Evolutionary conservation across 1,140 invertebrate species (phyloP), one percentile per base, ranked within the genome.

Genomic region (Orius insidiosus): DNA sequence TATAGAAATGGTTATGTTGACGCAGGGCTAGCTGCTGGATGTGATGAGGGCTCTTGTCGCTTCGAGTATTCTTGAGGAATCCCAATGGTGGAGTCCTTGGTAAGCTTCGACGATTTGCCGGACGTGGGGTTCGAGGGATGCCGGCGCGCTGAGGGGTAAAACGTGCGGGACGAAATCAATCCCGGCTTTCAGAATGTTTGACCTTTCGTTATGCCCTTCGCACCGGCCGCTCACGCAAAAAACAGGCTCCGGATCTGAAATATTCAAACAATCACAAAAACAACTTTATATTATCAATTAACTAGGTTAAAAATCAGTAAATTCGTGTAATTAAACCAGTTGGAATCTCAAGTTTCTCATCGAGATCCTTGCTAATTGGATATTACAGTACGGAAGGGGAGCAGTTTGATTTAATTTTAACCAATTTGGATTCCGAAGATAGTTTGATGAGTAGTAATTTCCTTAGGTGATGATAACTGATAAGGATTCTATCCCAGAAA

Each of bases 141-240:
- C 39, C n/a, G 50, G 50, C 2, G 37, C 50, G 13, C 43, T 24
- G 5, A 48, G 14, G 4, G 50, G 50, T 24, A 52, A 24, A 10
- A 52, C 39, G 32, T 52, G 50, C 8, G 31, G 11, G 3, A 52
- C 45, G 15, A 52, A 43, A 18, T 52, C 46, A 11, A 48, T 46
- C 5, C 50, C 50, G 2, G 50, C 50, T 4, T 44, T 24, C 24
- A 34, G 39, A n/a, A 52, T 47, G 40, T 69, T 69, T 18, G 56
- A 54, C 44, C 60, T 60, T 51, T 68, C 64, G 53, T 68, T 68
- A 49, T 59, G 59, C 16, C 62, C 60, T n/a, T 50, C 15, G 52
- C 68, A 69, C 5, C 45, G 48, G 1, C 58, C 58, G 7, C 58
- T 35, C 5, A 55, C 19, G 55, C 64, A 67, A 1, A 30, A n/a